Conservation (phyloP, 2,113 vertebrate species). For the Hylia prasina region DNA sequence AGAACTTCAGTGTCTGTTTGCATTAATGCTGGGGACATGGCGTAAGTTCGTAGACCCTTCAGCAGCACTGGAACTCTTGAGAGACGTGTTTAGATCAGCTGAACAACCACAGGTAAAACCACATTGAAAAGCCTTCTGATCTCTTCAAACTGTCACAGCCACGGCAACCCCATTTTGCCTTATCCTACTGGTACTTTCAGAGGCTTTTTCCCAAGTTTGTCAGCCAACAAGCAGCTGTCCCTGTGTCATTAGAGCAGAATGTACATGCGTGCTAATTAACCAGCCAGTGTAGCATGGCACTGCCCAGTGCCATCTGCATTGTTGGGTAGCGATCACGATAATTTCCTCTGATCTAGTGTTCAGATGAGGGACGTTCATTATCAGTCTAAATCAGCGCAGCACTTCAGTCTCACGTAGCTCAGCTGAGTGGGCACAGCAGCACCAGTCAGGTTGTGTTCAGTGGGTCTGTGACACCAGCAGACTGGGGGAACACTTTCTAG, state of each 20-base stretch:
- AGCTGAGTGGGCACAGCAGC: not conserved
- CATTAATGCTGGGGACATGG: constrained; percentile 90
- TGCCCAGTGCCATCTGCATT: not conserved
- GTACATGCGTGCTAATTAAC: not conserved
- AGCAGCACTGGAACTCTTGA: constrained; percentile 86
- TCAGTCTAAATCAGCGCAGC: not conserved
- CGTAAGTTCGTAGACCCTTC: constrained; percentile 93
- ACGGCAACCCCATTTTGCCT: accelerated
- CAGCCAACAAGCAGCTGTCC: not conserved
- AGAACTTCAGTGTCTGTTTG: constrained; percentile 92
- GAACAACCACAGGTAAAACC: constrained; percentile 92
- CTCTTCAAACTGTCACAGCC: not conserved
- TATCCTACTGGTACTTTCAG: not conserved
- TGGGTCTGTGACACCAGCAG: no score
- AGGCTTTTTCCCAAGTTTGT: not conserved
- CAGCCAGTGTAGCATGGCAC: not conserved
- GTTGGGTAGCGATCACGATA: not conserved
- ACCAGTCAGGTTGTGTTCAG: no score
- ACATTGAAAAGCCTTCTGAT: not conserved
- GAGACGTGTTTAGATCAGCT: constrained; percentile 85
- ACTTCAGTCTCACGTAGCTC: not conserved
- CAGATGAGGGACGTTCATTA: not conserved
- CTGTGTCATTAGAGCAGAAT: not conserved
- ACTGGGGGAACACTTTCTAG: accelerated
- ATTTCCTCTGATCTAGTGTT: not conserved